Percentiles rank a stretch among this genome's conserved stretches.
phyloP scores from a whole-genome alignment of 2,888 invertebrate genomes.

The Globia sparganii region DNA sequence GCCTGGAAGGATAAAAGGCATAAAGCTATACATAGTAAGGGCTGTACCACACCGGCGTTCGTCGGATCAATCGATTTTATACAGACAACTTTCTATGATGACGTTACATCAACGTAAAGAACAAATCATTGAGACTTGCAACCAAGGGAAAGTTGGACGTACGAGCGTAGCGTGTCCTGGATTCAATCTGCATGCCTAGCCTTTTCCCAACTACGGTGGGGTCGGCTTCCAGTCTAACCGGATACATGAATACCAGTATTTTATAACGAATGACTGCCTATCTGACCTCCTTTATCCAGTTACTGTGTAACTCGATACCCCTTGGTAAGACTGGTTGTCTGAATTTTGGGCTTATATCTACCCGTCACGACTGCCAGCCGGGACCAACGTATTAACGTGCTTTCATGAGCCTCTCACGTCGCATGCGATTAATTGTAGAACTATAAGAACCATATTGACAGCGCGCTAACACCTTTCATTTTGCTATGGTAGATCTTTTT shows the following conservation, averaged over 20 bases:
- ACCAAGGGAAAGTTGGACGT: background rate
- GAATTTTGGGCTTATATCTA: background rate
- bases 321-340: background rate
- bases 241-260: background rate
- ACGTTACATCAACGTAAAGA: no score
- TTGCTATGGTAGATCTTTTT: no score
- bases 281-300: background rate
- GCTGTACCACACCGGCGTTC: background rate
- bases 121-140: no score
- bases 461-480: background rate
- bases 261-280: background rate
- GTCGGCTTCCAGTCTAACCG: background rate
- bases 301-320: background rate
- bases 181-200: background rate
- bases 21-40: slow-evolving; percentile 31
- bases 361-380: background rate
- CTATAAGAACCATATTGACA: background rate
- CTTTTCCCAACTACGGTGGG: background rate
- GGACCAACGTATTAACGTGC: background rate
- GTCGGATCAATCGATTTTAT: background rate
- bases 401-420: background rate
- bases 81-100: background rate
- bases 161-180: background rate
- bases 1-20: slow-evolving; percentile 15
- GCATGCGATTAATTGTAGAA: background rate